Evolutionary conservation across 1,140 invertebrate species (phyloP).

Genomic region (Lysiphlebus fabarum): DNA sequence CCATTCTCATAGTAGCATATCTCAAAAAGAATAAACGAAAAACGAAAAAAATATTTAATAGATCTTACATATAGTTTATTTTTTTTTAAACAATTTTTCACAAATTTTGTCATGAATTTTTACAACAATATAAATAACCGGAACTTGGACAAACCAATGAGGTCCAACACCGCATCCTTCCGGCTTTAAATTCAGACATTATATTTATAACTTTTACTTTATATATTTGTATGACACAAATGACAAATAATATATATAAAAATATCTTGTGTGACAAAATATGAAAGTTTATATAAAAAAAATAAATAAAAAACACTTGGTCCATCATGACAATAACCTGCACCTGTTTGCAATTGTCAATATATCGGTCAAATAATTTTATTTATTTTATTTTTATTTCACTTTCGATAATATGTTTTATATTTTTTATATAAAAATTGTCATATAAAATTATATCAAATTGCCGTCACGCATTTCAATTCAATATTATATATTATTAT

Average conservation of each 20-base stretch:
- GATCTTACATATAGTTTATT: too few relatives aligned
- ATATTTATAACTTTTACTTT: not conserved
- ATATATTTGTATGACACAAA: not conserved
- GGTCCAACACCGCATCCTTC: constrained; percentile 1
- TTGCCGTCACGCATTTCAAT: not conserved
- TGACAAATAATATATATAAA: not conserved
- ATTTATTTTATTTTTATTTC: not conserved
- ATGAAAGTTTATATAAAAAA: too few relatives aligned
- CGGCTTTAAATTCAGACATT: not conserved
- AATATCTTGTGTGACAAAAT: not conserved
- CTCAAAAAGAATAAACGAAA: too few relatives aligned
- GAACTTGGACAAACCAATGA: not conserved
- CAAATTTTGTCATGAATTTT: not conserved
- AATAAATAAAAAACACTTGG: too few relatives aligned
- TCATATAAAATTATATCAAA: not conserved
- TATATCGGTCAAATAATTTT: not conserved
- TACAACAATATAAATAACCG: not conserved
- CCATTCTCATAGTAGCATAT: too few relatives aligned
- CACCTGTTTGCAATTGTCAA: too few relatives aligned
- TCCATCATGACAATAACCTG: too few relatives aligned
- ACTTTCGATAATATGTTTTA: not conserved
- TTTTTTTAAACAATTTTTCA: too few relatives aligned
- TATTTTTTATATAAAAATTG: not conserved
- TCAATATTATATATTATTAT: not conserved
- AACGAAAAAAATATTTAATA: too few relatives aligned